A percentile compares a stretch with the other conserved stretches of the same genome.
Evolutionary conservation across 2,888 invertebrate genomes (phyloP).

Genomic region (Periphyllus acericola): DNA sequence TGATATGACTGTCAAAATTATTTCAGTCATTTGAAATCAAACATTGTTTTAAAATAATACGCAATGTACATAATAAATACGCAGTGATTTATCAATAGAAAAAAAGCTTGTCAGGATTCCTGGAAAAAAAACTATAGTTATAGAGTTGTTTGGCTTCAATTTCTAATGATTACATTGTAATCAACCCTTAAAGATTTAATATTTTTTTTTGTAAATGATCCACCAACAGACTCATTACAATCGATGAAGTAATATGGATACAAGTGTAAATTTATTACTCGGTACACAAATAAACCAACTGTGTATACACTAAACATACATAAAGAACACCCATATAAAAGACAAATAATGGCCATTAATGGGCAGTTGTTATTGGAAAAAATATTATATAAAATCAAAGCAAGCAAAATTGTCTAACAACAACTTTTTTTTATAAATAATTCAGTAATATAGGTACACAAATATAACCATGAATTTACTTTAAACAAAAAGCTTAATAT

Average conservation of each 20-base stretch:
- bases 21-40: background rate
- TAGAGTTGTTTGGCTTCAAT: constrained; percentile 28
- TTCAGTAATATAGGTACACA: background rate
- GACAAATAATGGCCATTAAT: constrained; percentile 14
- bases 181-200: background rate
- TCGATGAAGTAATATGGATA: background rate
- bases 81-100: background rate
- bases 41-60: background rate
- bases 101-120: constrained; percentile 35
- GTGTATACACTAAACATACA: constrained; percentile 25
- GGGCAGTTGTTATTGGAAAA: constrained; percentile 22
- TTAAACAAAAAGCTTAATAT: background rate
- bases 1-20: background rate
- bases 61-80: background rate
- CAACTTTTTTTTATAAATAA: background rate
- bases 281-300: background rate
- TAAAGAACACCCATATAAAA: background rate
- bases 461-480: background rate
- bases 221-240: background rate
- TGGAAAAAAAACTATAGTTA: background rate
- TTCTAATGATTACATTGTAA: constrained; percentile 1
- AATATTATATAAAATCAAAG: constrained; percentile 14
- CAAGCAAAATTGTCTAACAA: background rate
- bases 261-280: background rate
- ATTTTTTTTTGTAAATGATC: background rate